Evolutionary conservation across 2,797 vertebrate genomes (phyloP).

Genomic region (Melanotaenia pygmaea): DNA sequence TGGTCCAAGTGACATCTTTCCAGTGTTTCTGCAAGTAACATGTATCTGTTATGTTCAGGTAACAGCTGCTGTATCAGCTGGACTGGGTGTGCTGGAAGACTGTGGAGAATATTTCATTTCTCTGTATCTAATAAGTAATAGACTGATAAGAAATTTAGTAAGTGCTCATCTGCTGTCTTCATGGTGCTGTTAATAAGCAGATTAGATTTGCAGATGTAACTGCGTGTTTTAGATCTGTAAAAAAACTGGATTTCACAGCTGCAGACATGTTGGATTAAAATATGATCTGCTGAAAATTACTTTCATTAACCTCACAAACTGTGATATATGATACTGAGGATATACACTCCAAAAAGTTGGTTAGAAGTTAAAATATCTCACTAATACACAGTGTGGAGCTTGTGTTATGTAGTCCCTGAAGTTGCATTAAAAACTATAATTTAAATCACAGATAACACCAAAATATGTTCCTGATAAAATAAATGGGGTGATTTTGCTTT

Average conservation of each 20-base stretch:
- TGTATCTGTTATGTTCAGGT: constrained; percentile 45
- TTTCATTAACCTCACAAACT: constrained; percentile 40
- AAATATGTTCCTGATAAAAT: background rate
- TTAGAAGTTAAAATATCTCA: background rate
- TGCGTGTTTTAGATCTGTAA: constrained; percentile 49
- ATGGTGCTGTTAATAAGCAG: constrained; percentile 55
- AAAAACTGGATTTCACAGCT: constrained; percentile 66
- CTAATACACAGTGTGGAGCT: background rate
- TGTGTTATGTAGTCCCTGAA: background rate
- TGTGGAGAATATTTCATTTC: constrained; percentile 38
- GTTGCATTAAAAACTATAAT: background rate
- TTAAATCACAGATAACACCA: background rate
- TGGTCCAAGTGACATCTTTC: constrained; percentile 47
- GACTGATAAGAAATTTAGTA: constrained; percentile 47
- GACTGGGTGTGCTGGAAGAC: constrained; percentile 40
- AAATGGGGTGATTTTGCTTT: background rate
- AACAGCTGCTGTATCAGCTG: constrained; percentile 72
- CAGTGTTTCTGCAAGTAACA: constrained; percentile 55
- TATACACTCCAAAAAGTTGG: background rate
- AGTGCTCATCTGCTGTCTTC: constrained; percentile 59
- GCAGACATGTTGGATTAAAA: constrained; percentile 47
- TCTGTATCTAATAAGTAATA: constrained; percentile 53
- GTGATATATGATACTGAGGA: background rate
- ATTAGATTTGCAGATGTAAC: constrained; percentile 62
- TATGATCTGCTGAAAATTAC: constrained; percentile 30